Conservation (phyloP, 2,797 vertebrate genomes). For the Tamandua tetradactyla region DNA sequence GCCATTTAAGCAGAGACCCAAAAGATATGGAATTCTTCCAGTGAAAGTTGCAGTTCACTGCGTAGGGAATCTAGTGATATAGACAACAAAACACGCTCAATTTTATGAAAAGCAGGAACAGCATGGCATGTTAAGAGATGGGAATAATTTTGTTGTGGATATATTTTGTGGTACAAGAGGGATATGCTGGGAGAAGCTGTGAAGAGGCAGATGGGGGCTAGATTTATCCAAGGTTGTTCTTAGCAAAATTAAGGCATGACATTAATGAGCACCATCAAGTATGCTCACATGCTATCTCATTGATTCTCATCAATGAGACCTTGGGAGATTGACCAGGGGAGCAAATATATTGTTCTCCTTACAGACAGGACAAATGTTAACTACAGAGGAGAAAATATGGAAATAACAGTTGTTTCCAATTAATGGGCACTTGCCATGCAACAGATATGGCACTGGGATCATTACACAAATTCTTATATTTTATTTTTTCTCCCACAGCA, state of each 20-base stretch:
- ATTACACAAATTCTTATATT: not conserved
- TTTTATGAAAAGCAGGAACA: not conserved
- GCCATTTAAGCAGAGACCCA: not conserved
- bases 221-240: not conserved
- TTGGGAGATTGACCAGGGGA: not conserved
- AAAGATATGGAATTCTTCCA: too few relatives aligned
- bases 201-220: not conserved
- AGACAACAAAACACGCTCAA: not conserved
- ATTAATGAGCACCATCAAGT: not conserved
- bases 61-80: not conserved
- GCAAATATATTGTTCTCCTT: not conserved
- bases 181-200: not conserved
- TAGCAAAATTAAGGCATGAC: not conserved
- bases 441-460: not conserved
- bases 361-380: not conserved
- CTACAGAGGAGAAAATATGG: not conserved
- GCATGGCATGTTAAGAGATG: accelerated
- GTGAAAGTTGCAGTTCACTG: accelerated
- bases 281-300: not conserved
- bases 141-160: not conserved
- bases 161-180: not conserved
- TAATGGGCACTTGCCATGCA: too few relatives aligned
- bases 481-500: not conserved
- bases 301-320: not conserved
- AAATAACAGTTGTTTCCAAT: not conserved